These are phyloP conservation scores for Gymnoscopelus braueri DNA, from an alignment of 2,797 vertebrate genomes.

Conservation along the genomic window DNA sequence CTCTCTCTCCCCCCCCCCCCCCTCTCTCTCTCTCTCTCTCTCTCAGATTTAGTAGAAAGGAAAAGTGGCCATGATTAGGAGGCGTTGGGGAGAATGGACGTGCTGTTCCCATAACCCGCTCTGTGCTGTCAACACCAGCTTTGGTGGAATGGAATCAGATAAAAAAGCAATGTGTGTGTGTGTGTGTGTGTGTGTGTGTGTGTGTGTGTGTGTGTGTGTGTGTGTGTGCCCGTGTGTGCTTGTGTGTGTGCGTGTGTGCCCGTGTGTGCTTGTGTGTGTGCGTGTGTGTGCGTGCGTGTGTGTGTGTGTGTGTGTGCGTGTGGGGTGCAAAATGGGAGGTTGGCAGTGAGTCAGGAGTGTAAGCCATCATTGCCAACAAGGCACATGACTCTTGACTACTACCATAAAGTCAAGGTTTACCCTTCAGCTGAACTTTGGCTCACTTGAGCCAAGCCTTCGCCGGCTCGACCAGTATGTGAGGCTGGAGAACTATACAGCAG, in stretches of 20 bases:
- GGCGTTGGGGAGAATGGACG: slow-evolving; percentile 91
- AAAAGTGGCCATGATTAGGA: slow-evolving; percentile 78
- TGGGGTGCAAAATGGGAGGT: neutral
- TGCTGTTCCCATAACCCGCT: slow-evolving; percentile 92
- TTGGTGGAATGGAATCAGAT: slow-evolving; percentile 97
- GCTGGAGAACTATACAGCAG: slow-evolving; percentile 48
- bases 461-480: slow-evolving; percentile 53
- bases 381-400: slow-evolving; percentile 88
- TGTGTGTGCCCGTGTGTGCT: neutral
- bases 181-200: slow-evolving; percentile 11
- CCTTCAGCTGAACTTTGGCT: slow-evolving; percentile 98
- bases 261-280: too few species aligned
- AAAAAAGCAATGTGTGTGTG: slow-evolving; percentile 82
- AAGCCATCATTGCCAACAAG: slow-evolving; percentile 80
- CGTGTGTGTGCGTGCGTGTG: slow-evolving; percentile 10
- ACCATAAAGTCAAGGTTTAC: slow-evolving; percentile 86
- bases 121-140: slow-evolving; percentile 97
- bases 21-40: slow-evolving; percentile 53
- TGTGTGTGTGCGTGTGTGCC: neutral
- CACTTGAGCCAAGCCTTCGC: slow-evolving; percentile 73
- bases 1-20: neutral
- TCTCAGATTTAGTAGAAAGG: slow-evolving; percentile 66
- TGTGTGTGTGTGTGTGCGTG: slow-evolving; percentile 1
- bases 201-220: slow-evolving; percentile 14
- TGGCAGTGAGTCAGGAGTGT: slow-evolving; percentile 57